phyloP scores from a whole-genome alignment of 1,140 invertebrate genomes.

The Charaxes varanes region DNA sequence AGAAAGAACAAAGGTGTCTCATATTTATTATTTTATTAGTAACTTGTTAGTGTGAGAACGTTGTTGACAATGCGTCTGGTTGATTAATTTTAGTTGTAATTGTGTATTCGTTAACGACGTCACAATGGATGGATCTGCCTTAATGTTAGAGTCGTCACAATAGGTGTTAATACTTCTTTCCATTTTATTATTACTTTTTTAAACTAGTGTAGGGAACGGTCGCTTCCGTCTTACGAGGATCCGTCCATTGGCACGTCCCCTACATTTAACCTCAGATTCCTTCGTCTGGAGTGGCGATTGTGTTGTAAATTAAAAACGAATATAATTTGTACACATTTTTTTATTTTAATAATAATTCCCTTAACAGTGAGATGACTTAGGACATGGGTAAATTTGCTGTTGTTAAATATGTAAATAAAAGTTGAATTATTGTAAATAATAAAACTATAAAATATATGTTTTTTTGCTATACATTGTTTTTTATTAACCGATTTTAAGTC shows the following conservation, averaged over 20 bases:
- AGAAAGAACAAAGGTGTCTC: constrained; percentile 61
- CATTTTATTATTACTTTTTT: constrained; percentile 44
- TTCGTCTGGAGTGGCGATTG: constrained; percentile 7
- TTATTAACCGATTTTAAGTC: too few relatives aligned
- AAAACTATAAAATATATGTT: constrained; percentile 71
- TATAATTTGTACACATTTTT: constrained; percentile 47
- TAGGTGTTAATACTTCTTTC: constrained; percentile 34
- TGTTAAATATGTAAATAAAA: constrained; percentile 73
- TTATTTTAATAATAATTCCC: constrained; percentile 41
- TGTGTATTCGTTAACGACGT: constrained; percentile 28
- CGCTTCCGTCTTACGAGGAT: constrained; percentile 25
- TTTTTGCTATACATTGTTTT: constrained; percentile 57
- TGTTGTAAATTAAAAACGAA: constrained; percentile 30
- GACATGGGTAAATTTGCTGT: constrained; percentile 58
- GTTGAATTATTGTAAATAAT: constrained; percentile 74
- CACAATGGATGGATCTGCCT: constrained; percentile 39
- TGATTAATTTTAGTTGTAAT: constrained; percentile 56
- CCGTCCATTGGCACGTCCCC: constrained; percentile 33
- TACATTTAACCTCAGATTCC: constrained; percentile 13
- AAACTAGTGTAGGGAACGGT: constrained; percentile 24
- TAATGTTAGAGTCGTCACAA: constrained; percentile 28
- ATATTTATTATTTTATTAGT: constrained; percentile 63
- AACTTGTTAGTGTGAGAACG: constrained; percentile 43
- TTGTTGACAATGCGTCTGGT: constrained; percentile 53
- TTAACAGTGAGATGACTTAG: constrained; percentile 62